Evolutionary conservation across 2,888 invertebrate species (phyloP).

Genomic region (Epinotia brunnichana): DNA sequence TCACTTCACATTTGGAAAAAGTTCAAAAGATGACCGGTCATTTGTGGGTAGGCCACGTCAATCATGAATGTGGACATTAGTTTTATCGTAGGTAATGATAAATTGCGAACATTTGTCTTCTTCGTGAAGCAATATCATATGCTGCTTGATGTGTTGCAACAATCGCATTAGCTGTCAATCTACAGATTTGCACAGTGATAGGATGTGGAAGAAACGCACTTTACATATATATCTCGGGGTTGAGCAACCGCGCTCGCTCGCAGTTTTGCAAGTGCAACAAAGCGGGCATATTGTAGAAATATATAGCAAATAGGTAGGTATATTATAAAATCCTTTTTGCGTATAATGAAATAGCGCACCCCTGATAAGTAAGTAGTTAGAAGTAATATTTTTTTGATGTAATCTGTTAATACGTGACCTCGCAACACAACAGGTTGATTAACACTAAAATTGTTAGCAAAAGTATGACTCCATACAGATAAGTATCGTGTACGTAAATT

Average conservation of each 20-base stretch:
- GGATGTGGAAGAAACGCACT: conserved; percentile 37
- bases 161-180: conserved; percentile 39
- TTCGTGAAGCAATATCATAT: conserved; percentile 38
- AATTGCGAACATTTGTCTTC: conserved; percentile 37
- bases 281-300: conserved; percentile 1
- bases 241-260: conserved; percentile 21
- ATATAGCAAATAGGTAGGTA: not conserved
- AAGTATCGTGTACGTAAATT: conserved; percentile 25
- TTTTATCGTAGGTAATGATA: conserved; percentile 17
- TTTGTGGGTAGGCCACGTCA: not conserved
- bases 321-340: not conserved
- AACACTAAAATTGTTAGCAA: conserved; percentile 9
- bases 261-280: conserved; percentile 30
- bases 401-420: conserved; percentile 10
- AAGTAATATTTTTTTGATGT: not conserved
- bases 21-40: conserved; percentile 1
- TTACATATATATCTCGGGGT: conserved; percentile 28
- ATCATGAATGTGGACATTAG: conserved; percentile 17
- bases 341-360: not conserved
- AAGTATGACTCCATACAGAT: conserved; percentile 21
- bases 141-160: conserved; percentile 31
- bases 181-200: conserved; percentile 37
- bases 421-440: conserved; percentile 7
- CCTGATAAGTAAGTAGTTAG: too few relatives aligned
- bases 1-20: conserved; percentile 24